Conservation (phyloP, 2,797 vertebrate genomes). For the Limosa lapponica region DNA sequence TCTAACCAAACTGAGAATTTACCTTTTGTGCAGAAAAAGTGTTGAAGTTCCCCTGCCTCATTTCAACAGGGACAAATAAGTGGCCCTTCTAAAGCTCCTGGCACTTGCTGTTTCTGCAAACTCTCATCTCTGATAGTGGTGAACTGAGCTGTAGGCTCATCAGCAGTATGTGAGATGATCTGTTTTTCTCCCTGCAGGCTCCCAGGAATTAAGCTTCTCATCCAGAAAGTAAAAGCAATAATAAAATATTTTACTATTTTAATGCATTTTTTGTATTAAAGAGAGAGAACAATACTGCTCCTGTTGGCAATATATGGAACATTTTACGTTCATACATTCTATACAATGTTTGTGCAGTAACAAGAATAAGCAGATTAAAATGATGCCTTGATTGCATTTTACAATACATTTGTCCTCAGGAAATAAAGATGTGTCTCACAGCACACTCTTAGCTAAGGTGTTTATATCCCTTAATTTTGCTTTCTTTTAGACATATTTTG, state of each 20-base stretch:
- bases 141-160: background rate
- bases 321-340: background rate
- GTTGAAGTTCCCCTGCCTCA: background rate
- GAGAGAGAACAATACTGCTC: background rate
- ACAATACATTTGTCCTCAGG: slow-evolving; percentile 16
- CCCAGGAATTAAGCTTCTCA: background rate
- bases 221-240: background rate
- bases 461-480: background rate
- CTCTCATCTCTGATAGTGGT: background rate
- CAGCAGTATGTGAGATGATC: background rate
- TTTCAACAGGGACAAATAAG: background rate
- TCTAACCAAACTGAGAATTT: background rate
- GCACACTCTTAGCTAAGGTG: background rate
- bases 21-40: background rate
- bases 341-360: background rate
- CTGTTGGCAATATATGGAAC: background rate
- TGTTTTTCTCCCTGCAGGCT: background rate
- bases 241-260: background rate
- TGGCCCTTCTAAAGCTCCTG: background rate
- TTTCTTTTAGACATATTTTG: background rate
- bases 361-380: slow-evolving; percentile 24
- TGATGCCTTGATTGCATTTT: slow-evolving; percentile 38
- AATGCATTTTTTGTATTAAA: background rate
- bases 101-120: background rate
- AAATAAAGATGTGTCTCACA: slow-evolving; percentile 29